Evolutionary conservation across 2,797 vertebrate species (phyloP), one percentile per base, ranked within the genome.

Genomic region (Sebastes dallii): DNA sequence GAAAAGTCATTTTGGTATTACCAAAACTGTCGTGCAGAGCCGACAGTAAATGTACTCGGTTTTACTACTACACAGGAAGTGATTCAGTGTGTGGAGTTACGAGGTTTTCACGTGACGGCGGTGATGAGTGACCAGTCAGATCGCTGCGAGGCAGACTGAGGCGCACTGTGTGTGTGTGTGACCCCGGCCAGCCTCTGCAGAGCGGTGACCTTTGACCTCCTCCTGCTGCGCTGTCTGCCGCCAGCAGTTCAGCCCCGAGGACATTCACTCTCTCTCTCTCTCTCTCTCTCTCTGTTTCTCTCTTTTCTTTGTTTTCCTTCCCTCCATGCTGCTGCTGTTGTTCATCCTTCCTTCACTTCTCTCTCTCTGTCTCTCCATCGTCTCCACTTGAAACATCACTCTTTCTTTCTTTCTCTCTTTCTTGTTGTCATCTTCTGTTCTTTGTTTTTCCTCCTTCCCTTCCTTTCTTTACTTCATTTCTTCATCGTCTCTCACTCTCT

Each of bases 191-290:
- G 39, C 13, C 39, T 42, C 39, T 42, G 39, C 39, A 42, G 39
- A 42, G 39, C 2, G 13, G 5, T 42, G 39, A 42, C 62, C 62
- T 72, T 60, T 79, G 69, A 79, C 68, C 69, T 25, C 25, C 1
- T 62, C 58, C 58, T 77, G 75, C 75, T 69, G 29, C 61, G 39
- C 56, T 61, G 55, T 77, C 56, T 68, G 66, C 61, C 10, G 16
- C 4, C 72, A 58, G 62, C 73, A 59, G 62, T 39, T 64, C 58
- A 61, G 66, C 66, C 74, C 66, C 8, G 75, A 70, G 75, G 59
- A 62, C 30, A 55, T 77, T 60, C 54, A 6, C 52, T 12, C 34
- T 46, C 32, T 39, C 13, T 13, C 11, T 36, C 34, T 39, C 4
- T 39, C 36, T 39, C 36, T 39, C 5, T 29, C 27, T 27, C 36